Base-by-base conservation (phyloP, 1,140 invertebrate species). In the Cydia amplana region DNA sequence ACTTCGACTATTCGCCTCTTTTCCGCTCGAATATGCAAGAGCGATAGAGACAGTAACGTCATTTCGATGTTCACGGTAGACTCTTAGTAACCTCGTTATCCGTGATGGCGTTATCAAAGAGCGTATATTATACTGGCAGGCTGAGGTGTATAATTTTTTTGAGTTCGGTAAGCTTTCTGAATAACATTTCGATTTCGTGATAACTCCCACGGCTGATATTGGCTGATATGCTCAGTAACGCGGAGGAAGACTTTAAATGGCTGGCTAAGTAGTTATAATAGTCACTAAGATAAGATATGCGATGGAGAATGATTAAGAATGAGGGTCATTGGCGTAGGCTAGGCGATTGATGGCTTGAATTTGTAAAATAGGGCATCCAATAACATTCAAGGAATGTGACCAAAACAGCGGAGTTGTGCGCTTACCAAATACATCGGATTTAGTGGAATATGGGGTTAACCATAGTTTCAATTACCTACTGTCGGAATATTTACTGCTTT, bases 161-260 rank as follows among this genome's bases (percentile, higher is more conserved):
- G 1, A 14, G 16, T 18, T 51, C 49, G 49, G 49, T 18, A 51
- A 60, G 55, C 55, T 0, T 23, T 60, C 23, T 20, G 6, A 60
- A 60, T 20, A 60, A 10, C 18, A 10, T 60, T 23, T 20, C n/a
- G 65, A 6, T 7, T 67, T 70, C 36, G 25, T 32, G 32, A 70
- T 70, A 70, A 36, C 55, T 60, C 55, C 55, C 55, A 60, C 55
- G 49, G 12, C n/a, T 51, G 49, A 51, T n/a, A n/a, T n/a, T n/a
- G n/a, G n/a, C n/a, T n/a, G n/a, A 28, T 18, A 60, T 60, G 55
- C 23, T 60, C 23, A 55, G 49, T 14, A 18, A 51, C 18, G 20
- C 20, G 55, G 2, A 60, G 55, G 55, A 60, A 60, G 12, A 60
- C 9, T 60, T 60, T 23, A 60, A 60, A 60, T 60, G 55, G 55